A percentile compares a stretch with the other conserved stretches of the same genome.
phyloP scores from a whole-genome alignment of 2,797 vertebrate species.

The Helostoma temminkii region DNA sequence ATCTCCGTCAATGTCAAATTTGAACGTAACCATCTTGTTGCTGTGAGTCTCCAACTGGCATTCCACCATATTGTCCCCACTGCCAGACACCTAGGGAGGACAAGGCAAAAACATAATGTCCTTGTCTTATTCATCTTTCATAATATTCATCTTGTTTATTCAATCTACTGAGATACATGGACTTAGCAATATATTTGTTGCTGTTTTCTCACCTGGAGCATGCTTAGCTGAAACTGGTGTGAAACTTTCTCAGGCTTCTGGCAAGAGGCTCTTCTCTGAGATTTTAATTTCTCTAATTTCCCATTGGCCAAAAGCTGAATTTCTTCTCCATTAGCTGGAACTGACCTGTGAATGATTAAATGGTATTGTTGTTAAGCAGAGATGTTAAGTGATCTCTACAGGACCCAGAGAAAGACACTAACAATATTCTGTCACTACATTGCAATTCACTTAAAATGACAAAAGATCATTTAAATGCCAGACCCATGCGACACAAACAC shows the following conservation, averaged over 20 bases:
- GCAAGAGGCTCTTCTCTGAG: conserved; percentile 88
- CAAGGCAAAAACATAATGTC: conserved; percentile 8
- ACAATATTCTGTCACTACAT: background rate
- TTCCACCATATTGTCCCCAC: conserved; percentile 95
- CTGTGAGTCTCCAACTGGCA: conserved; percentile 96
- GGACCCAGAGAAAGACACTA: background rate
- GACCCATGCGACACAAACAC: too few relatives aligned
- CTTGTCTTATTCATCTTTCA: background rate
- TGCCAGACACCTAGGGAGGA: conserved; percentile 86
- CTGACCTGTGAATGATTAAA: conserved; percentile 65
- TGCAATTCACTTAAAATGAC: conserved; percentile 10
- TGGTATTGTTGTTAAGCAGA: conserved; percentile 16
- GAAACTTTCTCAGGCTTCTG: conserved; percentile 86
- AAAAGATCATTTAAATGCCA: too few relatives aligned
- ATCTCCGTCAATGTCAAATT: conserved; percentile 95
- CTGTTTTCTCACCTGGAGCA: conserved; percentile 87
- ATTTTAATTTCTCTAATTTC: conserved; percentile 88
- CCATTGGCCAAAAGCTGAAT: conserved; percentile 82
- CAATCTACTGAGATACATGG: background rate
- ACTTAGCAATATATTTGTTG: background rate
- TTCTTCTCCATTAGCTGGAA: conserved; percentile 80
- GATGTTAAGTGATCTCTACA: too few relatives aligned
- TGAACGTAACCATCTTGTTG: conserved; percentile 98
- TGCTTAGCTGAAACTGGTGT: conserved; percentile 91
- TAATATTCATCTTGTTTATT: too few relatives aligned